These are phyloP conservation scores for Fragum whitleyi DNA, from an alignment of 2,888 invertebrate species.

Conservation along the genomic window DNA sequence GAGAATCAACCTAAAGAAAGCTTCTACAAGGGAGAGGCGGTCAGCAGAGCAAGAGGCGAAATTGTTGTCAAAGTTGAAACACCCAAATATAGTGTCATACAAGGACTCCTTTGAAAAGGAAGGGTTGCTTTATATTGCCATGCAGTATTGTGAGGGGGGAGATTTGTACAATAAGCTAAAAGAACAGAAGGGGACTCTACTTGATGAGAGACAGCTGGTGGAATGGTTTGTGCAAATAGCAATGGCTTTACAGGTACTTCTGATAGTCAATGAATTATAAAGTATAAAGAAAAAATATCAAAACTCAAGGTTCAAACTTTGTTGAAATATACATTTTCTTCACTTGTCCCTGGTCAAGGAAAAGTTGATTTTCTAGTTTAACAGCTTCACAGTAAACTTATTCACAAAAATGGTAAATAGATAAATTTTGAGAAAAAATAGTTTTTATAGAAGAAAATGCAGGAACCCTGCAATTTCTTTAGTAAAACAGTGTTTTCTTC, in stretches of 20 bases:
- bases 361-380: too few species aligned
- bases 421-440: too few species aligned
- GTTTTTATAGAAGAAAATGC: too few species aligned
- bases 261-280: too few species aligned
- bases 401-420: too few species aligned
- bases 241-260: conserved; percentile 86
- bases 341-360: too few species aligned
- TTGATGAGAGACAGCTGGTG: conserved; percentile 85
- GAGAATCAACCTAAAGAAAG: conserved; percentile 84
- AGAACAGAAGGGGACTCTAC: conserved; percentile 82
- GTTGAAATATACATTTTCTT: too few species aligned
- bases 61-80: conserved; percentile 85
- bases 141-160: conserved; percentile 86
- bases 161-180: conserved; percentile 85
- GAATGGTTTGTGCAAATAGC: conserved; percentile 87
- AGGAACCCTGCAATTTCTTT: too few species aligned
- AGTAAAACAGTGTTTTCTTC: too few species aligned
- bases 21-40: conserved; percentile 83
- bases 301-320: too few species aligned
- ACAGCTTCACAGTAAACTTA: too few species aligned
- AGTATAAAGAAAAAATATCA: too few species aligned
- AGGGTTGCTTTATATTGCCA: conserved; percentile 85
- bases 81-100: conserved; percentile 86
- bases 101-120: conserved; percentile 86
- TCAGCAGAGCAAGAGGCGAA: conserved; percentile 85